Conservation (phyloP, 2,888 invertebrate species). For the Parnassius smintheus region DNA sequence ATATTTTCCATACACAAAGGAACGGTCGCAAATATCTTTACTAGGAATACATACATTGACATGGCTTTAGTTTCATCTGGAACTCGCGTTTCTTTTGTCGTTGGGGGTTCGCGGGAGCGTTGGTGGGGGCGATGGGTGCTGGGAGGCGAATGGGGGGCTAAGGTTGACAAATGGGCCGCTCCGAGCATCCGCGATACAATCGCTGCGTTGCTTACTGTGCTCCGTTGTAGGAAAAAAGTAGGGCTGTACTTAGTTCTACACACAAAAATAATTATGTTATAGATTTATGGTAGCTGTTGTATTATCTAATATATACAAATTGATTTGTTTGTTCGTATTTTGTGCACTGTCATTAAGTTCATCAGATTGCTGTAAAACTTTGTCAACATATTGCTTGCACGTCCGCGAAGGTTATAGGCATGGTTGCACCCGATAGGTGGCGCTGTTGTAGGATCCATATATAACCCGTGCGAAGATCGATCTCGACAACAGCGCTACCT, state of each 20-base stretch:
- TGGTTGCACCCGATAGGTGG: too few species aligned
- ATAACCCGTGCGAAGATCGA: too few species aligned
- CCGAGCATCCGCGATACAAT: conserved; percentile 81
- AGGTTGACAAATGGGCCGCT: conserved; percentile 82
- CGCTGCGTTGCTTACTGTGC: conserved; percentile 81
- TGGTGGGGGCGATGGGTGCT: conserved; percentile 35
- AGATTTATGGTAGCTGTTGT: too few species aligned
- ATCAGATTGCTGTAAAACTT: too few species aligned
- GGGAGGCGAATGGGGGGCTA: conserved; percentile 45
- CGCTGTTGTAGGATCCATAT: too few species aligned
- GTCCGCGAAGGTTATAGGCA: too few species aligned
- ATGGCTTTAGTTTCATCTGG: conserved; percentile 66
- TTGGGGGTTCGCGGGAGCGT: conserved; percentile 37
- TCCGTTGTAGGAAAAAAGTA: conserved; percentile 81
- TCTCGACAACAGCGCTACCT: too few species aligned
- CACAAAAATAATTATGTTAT: background rate
- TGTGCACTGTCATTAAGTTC: too few species aligned
- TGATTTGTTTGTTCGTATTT: too few species aligned
- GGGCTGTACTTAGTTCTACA: conserved; percentile 51
- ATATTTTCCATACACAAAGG: conserved; percentile 25
- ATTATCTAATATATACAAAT: too few species aligned
- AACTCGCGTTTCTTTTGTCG: conserved; percentile 69
- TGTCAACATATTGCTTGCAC: too few species aligned
- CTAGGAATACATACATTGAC: conserved; percentile 58
- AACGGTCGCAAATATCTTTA: conserved; percentile 33